phyloP scores from a whole-genome alignment of 2,888 invertebrate genomes.

The Callyntrura guangdongensis region DNA sequence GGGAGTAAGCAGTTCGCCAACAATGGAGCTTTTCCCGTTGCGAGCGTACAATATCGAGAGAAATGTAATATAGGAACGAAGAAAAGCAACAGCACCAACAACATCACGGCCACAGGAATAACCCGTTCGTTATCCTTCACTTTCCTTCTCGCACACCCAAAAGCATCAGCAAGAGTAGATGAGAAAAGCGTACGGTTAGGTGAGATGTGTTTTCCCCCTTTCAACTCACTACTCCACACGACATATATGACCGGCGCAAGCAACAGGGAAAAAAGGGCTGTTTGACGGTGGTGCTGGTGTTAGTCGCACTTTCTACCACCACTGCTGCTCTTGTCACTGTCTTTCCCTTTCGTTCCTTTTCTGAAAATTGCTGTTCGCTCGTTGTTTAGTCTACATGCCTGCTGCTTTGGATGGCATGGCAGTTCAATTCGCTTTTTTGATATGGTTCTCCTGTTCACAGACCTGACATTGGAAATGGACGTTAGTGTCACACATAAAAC shows the following conservation, averaged over 20 bases:
- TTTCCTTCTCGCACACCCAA: not conserved
- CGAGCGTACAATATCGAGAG: not conserved
- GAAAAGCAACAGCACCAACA: slow-evolving; percentile 42
- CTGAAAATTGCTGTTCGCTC: not conserved
- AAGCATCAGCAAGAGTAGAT: not conserved
- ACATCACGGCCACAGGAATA: slow-evolving; percentile 10
- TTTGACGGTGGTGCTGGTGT: not conserved
- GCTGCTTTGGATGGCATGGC: not conserved
- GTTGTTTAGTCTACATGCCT: not conserved
- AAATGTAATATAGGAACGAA: not conserved
- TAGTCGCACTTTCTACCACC: not conserved
- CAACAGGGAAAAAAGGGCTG: slow-evolving; percentile 64
- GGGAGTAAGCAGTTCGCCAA: not conserved
- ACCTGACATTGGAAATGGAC: slow-evolving; percentile 54
- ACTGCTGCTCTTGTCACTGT: not conserved
- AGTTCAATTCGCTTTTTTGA: slow-evolving; percentile 49
- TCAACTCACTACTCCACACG: slow-evolving; percentile 42
- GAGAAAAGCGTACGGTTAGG: not conserved
- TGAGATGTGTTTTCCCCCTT: slow-evolving; percentile 43
- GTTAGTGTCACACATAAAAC: not conserved
- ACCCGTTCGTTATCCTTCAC: not conserved
- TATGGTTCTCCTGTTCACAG: slow-evolving; percentile 33
- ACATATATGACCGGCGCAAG: slow-evolving; percentile 82
- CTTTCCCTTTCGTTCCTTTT: not conserved
- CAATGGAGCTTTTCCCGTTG: not conserved